Conservation (phyloP, 2,888 invertebrate species). For the Scelioninae gen. 1 region DNA sequence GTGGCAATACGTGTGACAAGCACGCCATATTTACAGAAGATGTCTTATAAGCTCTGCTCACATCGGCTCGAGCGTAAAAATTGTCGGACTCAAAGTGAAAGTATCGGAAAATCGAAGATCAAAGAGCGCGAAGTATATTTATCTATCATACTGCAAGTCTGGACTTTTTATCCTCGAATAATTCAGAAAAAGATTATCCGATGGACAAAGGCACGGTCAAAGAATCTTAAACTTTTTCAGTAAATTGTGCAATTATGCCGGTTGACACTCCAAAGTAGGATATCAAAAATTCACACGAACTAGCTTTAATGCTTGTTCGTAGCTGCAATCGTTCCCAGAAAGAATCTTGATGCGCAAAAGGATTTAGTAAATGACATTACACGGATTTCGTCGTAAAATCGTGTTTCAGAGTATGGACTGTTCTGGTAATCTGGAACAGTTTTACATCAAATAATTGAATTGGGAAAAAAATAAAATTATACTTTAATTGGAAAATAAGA, state of each 20-base stretch:
- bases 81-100: conserved; percentile 59
- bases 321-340: neutral
- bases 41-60: conserved; percentile 32
- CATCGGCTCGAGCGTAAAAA: conserved; percentile 54
- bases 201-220: conserved; percentile 29
- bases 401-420: too few species aligned
- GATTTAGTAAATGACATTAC: neutral
- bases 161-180: conserved; percentile 56
- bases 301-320: neutral
- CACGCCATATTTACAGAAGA: conserved; percentile 49
- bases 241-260: conserved; percentile 31
- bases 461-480: too few species aligned
- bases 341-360: neutral
- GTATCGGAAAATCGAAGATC: conserved; percentile 64
- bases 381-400: neutral
- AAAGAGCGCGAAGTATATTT: conserved; percentile 51
- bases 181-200: conserved; percentile 53
- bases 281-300: conserved; percentile 11
- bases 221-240: conserved; percentile 27
- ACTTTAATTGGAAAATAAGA: too few species aligned
- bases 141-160: conserved; percentile 34
- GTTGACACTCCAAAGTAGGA: neutral
- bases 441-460: too few species aligned
- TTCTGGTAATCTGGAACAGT: too few species aligned
- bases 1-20: conserved; percentile 31